Evolutionary conservation across 1,140 invertebrate genomes (phyloP), one percentile per base, ranked within the genome.

Genomic region (Drosophila lacertosa): DNA sequence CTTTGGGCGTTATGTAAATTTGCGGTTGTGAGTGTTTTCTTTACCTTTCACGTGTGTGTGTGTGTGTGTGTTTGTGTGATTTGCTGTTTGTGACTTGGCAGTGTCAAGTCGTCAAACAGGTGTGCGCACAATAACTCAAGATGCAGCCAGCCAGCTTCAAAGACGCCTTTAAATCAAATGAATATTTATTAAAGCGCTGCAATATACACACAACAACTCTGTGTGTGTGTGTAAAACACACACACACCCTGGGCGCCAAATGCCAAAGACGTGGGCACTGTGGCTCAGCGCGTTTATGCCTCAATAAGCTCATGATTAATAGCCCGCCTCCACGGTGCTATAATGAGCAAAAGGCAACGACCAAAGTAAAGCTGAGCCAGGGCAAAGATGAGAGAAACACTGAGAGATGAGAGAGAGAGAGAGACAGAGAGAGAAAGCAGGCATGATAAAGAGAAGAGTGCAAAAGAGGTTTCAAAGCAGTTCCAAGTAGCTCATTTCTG

Each of bases 291-390:
- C 78, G 74, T 82, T 82, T 82, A 82, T 83, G 81, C 82, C 74
- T 86, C 81, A 86, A 81, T 86, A 86, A 86, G 81, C 77, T 88
- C 81, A 88, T 86, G 81, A 86, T 86, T 86, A 86, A 86, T 86
- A 86, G 81, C 77, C 65, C 65, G 76, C 74, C 73, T 80, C 66
- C 32, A 44, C 75, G 63, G 73, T 73, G 71, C 50, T 74, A 70
- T 84, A 84, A 84, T 84, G 81, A 84, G 80, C 67, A 84, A 86
- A 80, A 80, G 73, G 81, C 81, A 76, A 70, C 62, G 57, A 40
- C 37, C 32, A 65, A 66, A 66, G 40, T 39, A 32, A 65, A 51
- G 51, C 44, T 33, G 51, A 15, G 50, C 26, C 26, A 42, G 42
- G 50, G 26, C 59, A 45, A 51, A 77, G 63, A 26, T 40, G 35